Percentiles rank a stretch among this genome's conserved stretches.
These are phyloP conservation scores for Myiozetetes cayanensis DNA, from an alignment of 2,113 vertebrate genomes.

Conservation along the genomic window DNA sequence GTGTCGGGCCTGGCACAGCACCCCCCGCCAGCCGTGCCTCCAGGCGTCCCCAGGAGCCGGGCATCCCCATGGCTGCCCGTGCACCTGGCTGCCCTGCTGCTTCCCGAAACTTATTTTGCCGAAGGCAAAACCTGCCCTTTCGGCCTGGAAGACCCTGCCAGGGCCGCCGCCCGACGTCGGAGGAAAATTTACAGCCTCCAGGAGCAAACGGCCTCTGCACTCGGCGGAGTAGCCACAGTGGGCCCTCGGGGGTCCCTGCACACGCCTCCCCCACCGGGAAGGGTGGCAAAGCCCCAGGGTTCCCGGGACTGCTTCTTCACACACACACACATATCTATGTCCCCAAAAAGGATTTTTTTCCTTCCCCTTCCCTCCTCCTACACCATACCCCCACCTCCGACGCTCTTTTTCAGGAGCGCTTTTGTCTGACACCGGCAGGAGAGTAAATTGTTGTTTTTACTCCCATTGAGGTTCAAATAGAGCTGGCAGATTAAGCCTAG, in stretches of 20 bases:
- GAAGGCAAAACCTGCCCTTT: neutral
- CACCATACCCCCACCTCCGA: neutral
- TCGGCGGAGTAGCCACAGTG: neutral
- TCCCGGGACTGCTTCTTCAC: neutral
- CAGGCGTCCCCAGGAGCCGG: neutral
- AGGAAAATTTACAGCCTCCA: neutral
- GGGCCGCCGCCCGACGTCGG: neutral
- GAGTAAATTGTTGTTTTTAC: conserved; percentile 79
- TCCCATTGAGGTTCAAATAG: conserved; percentile 77
- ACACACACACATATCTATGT: neutral
- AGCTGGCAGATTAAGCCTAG: conserved; percentile 70
- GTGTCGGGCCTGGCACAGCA: neutral
- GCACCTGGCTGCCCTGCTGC: neutral
- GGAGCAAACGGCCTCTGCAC: neutral
- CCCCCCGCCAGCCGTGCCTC: neutral
- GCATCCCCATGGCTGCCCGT: neutral
- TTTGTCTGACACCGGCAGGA: conserved; percentile 66
- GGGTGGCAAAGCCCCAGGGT: neutral
- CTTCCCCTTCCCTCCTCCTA: neutral
- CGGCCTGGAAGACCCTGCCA: neutral
- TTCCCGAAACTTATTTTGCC: neutral
- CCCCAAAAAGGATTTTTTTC: neutral
- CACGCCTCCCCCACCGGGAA: neutral
- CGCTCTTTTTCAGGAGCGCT: conserved; percentile 24
- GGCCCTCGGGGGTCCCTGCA: neutral